Evolutionary conservation across 2,113 vertebrate genomes (phyloP).

Genomic region (Tyrannus savana): DNA sequence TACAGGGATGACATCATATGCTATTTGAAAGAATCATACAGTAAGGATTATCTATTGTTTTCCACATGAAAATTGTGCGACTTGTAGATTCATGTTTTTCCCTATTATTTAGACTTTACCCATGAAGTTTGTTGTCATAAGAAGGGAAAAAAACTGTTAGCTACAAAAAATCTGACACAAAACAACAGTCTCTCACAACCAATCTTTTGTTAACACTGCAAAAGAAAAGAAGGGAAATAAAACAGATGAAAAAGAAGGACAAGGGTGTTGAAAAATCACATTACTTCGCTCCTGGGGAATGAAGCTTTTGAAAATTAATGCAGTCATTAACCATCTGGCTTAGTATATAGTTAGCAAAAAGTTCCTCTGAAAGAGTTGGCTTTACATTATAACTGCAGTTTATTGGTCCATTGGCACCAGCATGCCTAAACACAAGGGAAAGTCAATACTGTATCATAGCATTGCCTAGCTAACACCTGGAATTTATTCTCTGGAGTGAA

Average conservation of each 20-base stretch:
- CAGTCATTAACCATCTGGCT: conserved; percentile 72
- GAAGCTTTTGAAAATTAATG: conserved; percentile 62
- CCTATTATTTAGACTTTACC: neutral
- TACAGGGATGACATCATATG: neutral
- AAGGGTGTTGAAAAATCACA: conserved; percentile 31
- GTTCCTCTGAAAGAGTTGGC: conserved; percentile 37
- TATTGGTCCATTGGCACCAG: conserved; percentile 68
- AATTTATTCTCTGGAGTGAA: conserved; percentile 83
- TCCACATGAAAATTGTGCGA: neutral
- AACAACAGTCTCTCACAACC: neutral
- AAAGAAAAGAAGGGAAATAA: conserved; percentile 14
- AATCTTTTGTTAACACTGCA: neutral
- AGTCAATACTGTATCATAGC: conserved; percentile 55
- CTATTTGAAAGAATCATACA: neutral
- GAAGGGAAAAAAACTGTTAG: neutral
- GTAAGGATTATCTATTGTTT: neutral
- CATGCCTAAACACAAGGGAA: conserved; percentile 63
- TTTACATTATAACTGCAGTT: conserved; percentile 53
- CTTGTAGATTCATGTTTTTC: neutral
- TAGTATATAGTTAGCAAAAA: conserved; percentile 64
- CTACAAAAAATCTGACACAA: neutral
- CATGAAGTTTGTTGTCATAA: neutral
- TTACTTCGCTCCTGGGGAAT: conserved; percentile 29
- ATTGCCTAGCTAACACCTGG: conserved; percentile 76
- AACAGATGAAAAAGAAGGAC: conserved; percentile 19